These are phyloP conservation scores for Callosobruchus maculatus DNA, from an alignment of 2,888 invertebrate genomes.

Conservation along the genomic window DNA sequence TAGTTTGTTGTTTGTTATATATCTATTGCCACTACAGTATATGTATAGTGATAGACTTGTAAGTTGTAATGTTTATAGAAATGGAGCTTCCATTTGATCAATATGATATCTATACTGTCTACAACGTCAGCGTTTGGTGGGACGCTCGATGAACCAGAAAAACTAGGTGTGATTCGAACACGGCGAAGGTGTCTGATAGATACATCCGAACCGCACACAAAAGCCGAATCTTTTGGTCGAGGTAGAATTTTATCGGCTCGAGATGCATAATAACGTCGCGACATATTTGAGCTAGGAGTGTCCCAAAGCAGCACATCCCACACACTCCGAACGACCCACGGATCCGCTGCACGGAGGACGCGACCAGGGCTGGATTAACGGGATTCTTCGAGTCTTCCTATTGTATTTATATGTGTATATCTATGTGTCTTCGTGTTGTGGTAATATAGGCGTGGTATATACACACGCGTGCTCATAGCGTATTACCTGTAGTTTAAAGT, in stretches of 20 bases:
- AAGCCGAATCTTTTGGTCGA: not conserved
- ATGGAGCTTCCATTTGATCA: too few species aligned
- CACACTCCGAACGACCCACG: conserved; percentile 32
- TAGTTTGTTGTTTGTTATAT: too few species aligned
- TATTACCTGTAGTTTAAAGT: too few species aligned
- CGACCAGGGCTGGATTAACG: not conserved
- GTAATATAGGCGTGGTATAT: not conserved
- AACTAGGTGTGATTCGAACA: too few species aligned
- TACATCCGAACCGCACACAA: not conserved
- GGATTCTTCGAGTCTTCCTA: not conserved
- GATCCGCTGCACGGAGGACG: not conserved
- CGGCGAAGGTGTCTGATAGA: not conserved
- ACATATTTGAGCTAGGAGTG: conserved; percentile 40
- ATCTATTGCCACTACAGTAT: too few species aligned
- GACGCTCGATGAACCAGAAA: too few species aligned
- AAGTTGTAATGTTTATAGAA: too few species aligned
- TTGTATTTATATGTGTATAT: not conserved
- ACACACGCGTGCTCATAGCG: too few species aligned
- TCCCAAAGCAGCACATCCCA: conserved; percentile 31
- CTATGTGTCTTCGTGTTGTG: not conserved
- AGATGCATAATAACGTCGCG: conserved; percentile 31
- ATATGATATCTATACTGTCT: too few species aligned
- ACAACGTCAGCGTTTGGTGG: too few species aligned
- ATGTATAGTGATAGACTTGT: too few species aligned
- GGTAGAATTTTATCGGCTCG: conserved; percentile 28